phyloP scores from a whole-genome alignment of 2,888 invertebrate species.

The Polydesmus complanatus region DNA sequence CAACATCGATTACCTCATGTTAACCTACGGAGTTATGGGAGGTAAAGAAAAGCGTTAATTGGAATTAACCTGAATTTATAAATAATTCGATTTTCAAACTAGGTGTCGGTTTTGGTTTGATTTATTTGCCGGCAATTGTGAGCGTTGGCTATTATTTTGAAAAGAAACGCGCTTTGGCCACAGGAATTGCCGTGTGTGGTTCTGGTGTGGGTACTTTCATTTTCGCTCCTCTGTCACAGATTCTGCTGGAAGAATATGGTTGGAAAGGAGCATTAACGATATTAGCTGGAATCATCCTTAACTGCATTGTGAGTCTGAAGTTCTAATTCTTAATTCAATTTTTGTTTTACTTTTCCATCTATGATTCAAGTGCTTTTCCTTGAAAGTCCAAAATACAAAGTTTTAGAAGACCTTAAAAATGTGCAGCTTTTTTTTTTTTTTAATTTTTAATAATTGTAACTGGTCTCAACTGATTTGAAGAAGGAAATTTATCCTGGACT shows the following conservation, averaged over 20 bases:
- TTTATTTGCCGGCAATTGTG: constrained; percentile 90
- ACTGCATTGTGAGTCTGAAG: constrained; percentile 55
- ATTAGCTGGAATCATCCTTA: constrained; percentile 79
- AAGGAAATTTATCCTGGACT: too few species aligned
- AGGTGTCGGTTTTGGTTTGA: constrained; percentile 85
- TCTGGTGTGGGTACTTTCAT: constrained; percentile 91
- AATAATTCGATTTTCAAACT: constrained; percentile 22
- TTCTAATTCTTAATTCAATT: too few species aligned
- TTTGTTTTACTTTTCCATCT: too few species aligned
- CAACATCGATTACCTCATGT: constrained; percentile 34
- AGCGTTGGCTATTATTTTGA: constrained; percentile 97
- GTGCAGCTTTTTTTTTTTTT: too few species aligned
- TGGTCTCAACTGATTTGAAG: too few species aligned
- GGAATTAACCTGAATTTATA: background rate
- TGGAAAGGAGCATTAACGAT: constrained; percentile 87
- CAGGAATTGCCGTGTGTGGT: constrained; percentile 65
- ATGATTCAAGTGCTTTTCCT: too few species aligned
- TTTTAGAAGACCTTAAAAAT: too few species aligned
- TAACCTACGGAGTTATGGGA: constrained; percentile 37
- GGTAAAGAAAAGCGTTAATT: constrained; percentile 27
- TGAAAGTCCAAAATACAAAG: too few species aligned
- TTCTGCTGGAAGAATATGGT: constrained; percentile 58
- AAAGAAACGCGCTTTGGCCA: constrained; percentile 82
- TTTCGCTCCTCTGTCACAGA: constrained; percentile 78
- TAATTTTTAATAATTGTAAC: too few species aligned